phyloP scores from a whole-genome alignment of 2,888 invertebrate genomes.

The Rhingia campestris region DNA sequence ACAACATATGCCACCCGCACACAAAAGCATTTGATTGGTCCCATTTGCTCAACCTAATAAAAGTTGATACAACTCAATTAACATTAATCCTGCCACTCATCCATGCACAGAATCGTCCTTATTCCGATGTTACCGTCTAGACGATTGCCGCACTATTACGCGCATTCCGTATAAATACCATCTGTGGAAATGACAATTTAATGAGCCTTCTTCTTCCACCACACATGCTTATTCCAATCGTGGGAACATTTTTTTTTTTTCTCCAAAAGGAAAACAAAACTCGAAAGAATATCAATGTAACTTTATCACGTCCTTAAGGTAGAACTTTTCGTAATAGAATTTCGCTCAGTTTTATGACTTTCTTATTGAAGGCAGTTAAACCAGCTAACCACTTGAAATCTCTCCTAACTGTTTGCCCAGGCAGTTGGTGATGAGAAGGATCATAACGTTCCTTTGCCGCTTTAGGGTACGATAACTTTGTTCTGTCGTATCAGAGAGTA shows the following conservation, averaged over 20 bases:
- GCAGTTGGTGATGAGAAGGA: background rate
- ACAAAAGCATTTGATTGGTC: constrained; percentile 30
- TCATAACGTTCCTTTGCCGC: constrained; percentile 19
- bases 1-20: background rate
- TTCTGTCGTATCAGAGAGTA: constrained; percentile 9
- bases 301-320: constrained; percentile 61
- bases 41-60: constrained; percentile 50
- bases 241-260: constrained; percentile 19
- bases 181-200: constrained; percentile 46
- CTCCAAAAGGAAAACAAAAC: constrained; percentile 11
- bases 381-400: constrained; percentile 54
- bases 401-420: constrained; percentile 25
- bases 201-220: constrained; percentile 10
- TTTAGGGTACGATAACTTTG: constrained; percentile 48
- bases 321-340: constrained; percentile 61
- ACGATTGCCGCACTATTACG: constrained; percentile 19
- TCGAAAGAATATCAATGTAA: constrained; percentile 56
- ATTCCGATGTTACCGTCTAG: constrained; percentile 46
- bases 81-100: constrained; percentile 47
- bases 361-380: constrained; percentile 45
- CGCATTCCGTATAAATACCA: constrained; percentile 27
- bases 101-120: background rate
- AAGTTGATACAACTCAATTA: constrained; percentile 56
- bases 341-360: constrained; percentile 47
- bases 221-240: constrained; percentile 40